Conservation (phyloP, 2,797 vertebrate species). For the Xiphorhynchus erythropygius region DNA sequence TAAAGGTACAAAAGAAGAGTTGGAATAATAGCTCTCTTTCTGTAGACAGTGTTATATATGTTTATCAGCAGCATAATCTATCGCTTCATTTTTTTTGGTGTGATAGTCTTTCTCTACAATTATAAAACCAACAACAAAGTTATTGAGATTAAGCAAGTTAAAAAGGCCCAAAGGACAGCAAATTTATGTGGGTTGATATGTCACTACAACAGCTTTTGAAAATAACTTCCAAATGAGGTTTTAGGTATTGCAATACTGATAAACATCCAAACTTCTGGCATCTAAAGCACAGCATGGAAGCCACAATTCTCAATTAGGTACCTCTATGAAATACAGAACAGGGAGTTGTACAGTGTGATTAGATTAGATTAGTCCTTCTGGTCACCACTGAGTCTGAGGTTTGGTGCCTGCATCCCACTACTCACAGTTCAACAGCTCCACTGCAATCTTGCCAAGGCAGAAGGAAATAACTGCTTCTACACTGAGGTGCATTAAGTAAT, state of each 20-base stretch:
- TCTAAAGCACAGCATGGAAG: background rate
- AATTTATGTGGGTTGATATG: background rate
- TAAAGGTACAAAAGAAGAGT: background rate
- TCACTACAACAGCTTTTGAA: background rate
- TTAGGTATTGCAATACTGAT: background rate
- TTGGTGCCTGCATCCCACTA: background rate
- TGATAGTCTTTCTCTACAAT: background rate
- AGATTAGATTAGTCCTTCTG: background rate
- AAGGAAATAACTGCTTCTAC: background rate
- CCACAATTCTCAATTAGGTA: background rate
- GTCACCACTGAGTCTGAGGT: background rate
- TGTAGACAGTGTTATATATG: background rate
- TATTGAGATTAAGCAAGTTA: background rate
- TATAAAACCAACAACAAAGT: background rate
- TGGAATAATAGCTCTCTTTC: background rate
- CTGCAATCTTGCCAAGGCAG: background rate
- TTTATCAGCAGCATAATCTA: background rate
- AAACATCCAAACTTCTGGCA: background rate
- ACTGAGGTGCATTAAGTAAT: background rate
- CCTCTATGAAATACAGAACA: background rate
- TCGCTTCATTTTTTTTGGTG: rapidly evolving
- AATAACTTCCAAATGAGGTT: background rate
- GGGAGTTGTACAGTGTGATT: background rate
- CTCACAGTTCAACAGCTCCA: background rate
- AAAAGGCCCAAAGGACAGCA: background rate